Conservation (phyloP, 2,113 vertebrate genomes). For the Coptodon rendalli region DNA sequence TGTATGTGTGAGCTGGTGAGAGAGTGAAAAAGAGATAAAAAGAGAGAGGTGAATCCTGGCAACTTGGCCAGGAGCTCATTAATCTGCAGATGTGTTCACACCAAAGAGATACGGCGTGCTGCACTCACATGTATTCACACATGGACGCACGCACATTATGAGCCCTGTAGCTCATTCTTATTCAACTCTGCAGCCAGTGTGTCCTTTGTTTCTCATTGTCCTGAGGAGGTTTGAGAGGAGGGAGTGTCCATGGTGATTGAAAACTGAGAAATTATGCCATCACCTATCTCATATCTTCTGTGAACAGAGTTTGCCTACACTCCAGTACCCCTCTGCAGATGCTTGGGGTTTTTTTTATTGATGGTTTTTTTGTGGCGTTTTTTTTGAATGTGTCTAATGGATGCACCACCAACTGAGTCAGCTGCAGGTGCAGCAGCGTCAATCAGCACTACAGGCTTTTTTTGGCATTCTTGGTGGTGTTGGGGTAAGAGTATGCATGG, state of each 20-base stretch:
- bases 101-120: background rate
- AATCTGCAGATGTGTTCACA: constrained; percentile 51
- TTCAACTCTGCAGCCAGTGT: constrained; percentile 21
- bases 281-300: background rate
- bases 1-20: background rate
- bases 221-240: constrained; percentile 25
- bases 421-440: background rate
- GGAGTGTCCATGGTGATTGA: constrained; percentile 26
- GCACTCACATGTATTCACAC: background rate
- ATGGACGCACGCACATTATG: background rate
- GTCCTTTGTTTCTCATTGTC: constrained; percentile 62
- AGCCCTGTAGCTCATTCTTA: constrained; percentile 30
- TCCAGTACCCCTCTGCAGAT: background rate
- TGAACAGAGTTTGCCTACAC: background rate
- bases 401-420: background rate
- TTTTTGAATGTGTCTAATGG: background rate
- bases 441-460: background rate
- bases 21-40: background rate
- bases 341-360: background rate
- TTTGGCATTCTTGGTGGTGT: background rate
- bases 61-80: constrained; percentile 48
- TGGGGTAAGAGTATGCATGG: background rate
- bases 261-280: background rate
- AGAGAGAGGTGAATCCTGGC: background rate
- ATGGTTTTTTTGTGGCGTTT: background rate